Evolutionary conservation across 64 coral and sea anemone genomes (phyloP), one percentile per base, ranked within the genome.

Genomic region (Actinia tenebrosa): DNA sequence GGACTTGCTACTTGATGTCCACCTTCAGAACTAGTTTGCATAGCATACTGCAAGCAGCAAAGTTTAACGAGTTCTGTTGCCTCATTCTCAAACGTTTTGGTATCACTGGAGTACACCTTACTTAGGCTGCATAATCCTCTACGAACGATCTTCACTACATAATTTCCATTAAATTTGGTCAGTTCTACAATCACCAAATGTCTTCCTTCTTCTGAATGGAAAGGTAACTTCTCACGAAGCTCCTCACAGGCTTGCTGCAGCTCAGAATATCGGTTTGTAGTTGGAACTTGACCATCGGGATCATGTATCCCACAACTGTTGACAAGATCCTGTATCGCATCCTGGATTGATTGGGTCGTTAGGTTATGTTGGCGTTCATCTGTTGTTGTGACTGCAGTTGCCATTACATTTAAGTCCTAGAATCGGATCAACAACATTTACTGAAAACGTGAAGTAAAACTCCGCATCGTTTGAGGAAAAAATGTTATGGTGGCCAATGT

Each of bases 71-170:
- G 5, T 0, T 45, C 14, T 45, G 17, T 80, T 50, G 45, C 43
- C 45, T 80, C 79, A 80, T 80, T 37, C 17, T 80, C 79, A 53
- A 80, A 80, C 16, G 47, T 53, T 80, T 80, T 16, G 47, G 79
- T 13, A 43, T 79, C 42, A 72, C 69, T 23, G 44, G 27, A 13
- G 79, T 80, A 80, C 43, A 80, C 7, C 79, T 50, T 80, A 4
- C 47, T 53, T 17, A 80, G 44, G 19, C 79, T 53, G 43, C 7
- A 20, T 16, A 80, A 44, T 50, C 79, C 79, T 80, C 37, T 50
- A 53, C 79, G 79, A 80, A 80, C 16, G 13, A 80, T 80, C 17
- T 80, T 80, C 5, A 53, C 79, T 4, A 80, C 79, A 80, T 20
- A 80, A 80, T 80, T 80, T 1, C 79, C 79, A 80, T 53, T 18